Conservation (phyloP, 2,797 vertebrate species). For the Melanotaenia boesemani region DNA sequence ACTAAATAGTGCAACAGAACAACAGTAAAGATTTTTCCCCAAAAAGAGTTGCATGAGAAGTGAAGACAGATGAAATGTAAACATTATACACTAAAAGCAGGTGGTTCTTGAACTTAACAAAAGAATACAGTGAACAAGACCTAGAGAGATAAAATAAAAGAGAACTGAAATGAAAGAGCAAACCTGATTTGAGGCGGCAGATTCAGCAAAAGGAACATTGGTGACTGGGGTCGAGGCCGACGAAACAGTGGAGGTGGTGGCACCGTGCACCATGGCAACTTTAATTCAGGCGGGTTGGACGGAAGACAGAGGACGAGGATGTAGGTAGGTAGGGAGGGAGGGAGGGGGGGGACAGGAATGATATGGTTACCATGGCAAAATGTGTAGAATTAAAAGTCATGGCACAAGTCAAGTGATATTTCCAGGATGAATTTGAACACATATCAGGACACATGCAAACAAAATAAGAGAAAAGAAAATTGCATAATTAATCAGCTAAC, state of each 20-base stretch:
- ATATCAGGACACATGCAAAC: slow-evolving; percentile 90
- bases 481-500: slow-evolving; percentile 56
- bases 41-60: slow-evolving; percentile 41
- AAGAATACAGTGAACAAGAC: slow-evolving; percentile 60
- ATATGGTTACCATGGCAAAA: slow-evolving; percentile 92
- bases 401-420: slow-evolving; percentile 93
- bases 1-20: slow-evolving; percentile 8
- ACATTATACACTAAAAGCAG: slow-evolving; percentile 44
- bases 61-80: slow-evolving; percentile 66
- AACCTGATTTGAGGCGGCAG: slow-evolving; percentile 98
- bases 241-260: slow-evolving; percentile 97
- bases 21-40: slow-evolving; percentile 23
- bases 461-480: slow-evolving; percentile 78
- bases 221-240: slow-evolving; percentile 96
- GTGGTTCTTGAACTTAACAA: slow-evolving; percentile 36
- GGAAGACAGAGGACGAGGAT: slow-evolving; percentile 89
- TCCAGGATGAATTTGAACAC: slow-evolving; percentile 88
- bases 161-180: slow-evolving; percentile 94
- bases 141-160: slow-evolving; percentile 83
- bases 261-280: slow-evolving; percentile 99
- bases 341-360: slow-evolving; percentile 89
- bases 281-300: slow-evolving; percentile 96
- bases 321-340: slow-evolving; percentile 85
- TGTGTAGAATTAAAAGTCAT: slow-evolving; percentile 89
- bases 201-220: slow-evolving; percentile 97